These are phyloP conservation scores for Sarcophaga caerulescens DNA, from an alignment of 2,888 invertebrate species.

Conservation along the genomic window DNA sequence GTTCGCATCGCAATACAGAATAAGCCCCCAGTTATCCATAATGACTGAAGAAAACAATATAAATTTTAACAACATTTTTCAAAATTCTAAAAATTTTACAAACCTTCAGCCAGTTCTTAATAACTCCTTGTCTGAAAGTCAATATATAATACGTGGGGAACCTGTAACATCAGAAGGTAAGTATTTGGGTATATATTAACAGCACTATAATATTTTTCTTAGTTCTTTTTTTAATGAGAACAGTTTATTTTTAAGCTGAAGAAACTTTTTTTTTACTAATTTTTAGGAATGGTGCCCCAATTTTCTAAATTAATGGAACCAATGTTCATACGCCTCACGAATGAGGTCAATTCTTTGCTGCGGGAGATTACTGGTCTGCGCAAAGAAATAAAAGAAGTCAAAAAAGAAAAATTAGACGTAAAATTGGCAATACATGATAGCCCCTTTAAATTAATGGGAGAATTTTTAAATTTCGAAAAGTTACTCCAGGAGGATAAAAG, in stretches of 20 bases:
- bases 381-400: conserved; percentile 35
- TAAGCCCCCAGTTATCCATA: conserved; percentile 52
- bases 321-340: conserved; percentile 50
- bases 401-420: conserved; percentile 25
- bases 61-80: conserved; percentile 43
- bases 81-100: conserved; percentile 33
- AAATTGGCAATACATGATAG: conserved; percentile 19
- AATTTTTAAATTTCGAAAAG: background rate
- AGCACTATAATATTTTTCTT: conserved; percentile 22
- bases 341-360: conserved; percentile 37
- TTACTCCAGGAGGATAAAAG: conserved; percentile 16
- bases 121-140: conserved; percentile 26
- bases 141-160: conserved; percentile 32
- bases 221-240: background rate
- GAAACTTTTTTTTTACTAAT: conserved; percentile 31
- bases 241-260: background rate
- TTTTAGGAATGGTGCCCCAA: conserved; percentile 25
- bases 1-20: no score
- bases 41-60: conserved; percentile 38
- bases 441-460: no score
- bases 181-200: conserved; percentile 27
- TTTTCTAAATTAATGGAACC: conserved; percentile 49
- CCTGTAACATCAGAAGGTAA: conserved; percentile 41
- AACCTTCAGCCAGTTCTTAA: conserved; percentile 36
- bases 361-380: conserved; percentile 31